These are phyloP conservation scores for Macrosiphum euphorbiae DNA, from an alignment of 2,888 invertebrate genomes.

Conservation along the genomic window DNA sequence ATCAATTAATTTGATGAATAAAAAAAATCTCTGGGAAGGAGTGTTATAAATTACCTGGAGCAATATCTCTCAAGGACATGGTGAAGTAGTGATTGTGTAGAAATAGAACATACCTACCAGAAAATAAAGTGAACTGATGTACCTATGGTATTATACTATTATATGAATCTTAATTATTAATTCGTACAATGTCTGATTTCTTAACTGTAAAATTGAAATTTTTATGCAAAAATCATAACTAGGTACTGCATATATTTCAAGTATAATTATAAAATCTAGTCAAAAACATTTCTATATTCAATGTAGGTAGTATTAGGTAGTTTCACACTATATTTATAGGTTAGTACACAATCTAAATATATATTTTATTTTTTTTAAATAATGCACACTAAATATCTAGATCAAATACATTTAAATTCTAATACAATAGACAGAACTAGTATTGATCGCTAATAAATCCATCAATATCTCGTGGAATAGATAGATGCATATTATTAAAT, in stretches of 20 bases:
- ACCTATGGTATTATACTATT: not conserved
- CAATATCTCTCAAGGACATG: constrained; percentile 49
- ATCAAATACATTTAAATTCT: not conserved
- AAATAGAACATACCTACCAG: constrained; percentile 1
- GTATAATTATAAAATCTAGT: not conserved
- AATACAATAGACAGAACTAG: not conserved
- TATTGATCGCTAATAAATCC: too few species aligned
- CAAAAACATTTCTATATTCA: not conserved
- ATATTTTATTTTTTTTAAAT: too few species aligned
- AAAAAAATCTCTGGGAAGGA: constrained; percentile 4
- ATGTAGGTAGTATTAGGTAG: not conserved
- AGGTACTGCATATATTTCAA: not conserved
- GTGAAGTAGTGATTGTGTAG: not conserved
- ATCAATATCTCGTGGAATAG: not conserved
- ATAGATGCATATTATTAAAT: not conserved
- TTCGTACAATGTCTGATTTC: not conserved
- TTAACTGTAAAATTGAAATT: constrained; percentile 12
- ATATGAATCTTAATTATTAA: not conserved
- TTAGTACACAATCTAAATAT: too few species aligned
- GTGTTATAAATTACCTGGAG: constrained; percentile 36
- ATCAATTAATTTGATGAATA: constrained; percentile 24
- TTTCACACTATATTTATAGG: not conserved
- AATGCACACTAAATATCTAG: not conserved
- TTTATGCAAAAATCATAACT: not conserved
- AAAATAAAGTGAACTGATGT: not conserved